Evolutionary conservation across 2,797 vertebrate genomes (phyloP).

Genomic region (Champsocephalus gunnari): DNA sequence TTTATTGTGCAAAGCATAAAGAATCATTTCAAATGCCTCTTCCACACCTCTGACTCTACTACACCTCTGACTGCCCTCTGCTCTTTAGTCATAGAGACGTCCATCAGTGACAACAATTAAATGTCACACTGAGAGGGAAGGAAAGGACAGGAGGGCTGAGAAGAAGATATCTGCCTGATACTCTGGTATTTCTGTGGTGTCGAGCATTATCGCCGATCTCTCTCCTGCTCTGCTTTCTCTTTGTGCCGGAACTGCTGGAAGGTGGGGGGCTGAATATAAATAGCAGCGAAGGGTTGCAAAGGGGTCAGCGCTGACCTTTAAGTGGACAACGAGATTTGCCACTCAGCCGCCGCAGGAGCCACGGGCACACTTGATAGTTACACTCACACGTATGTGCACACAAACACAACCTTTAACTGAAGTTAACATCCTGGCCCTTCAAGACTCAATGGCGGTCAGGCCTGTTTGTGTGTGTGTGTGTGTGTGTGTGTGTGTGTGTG

Average conservation of each 20-base stretch:
- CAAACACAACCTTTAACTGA: conserved; percentile 38
- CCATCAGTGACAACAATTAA: conserved; percentile 39
- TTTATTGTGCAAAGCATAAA: conserved; percentile 52
- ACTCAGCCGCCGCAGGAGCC: conserved; percentile 47
- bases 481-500: conserved; percentile 7
- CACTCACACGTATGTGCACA: conserved; percentile 1
- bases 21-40: conserved; percentile 57
- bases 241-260: conserved; percentile 57
- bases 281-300: conserved; percentile 63
- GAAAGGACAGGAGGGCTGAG: conserved; percentile 3
- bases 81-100: conserved; percentile 34
- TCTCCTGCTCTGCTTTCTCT: conserved; percentile 39
- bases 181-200: conserved; percentile 43
- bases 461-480: conserved; percentile 8
- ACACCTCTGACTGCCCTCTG: conserved; percentile 46
- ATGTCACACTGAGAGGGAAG: conserved; percentile 38
- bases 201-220: conserved; percentile 44
- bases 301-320: conserved; percentile 75
- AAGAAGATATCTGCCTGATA: conserved; percentile 39
- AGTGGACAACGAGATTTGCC: conserved; percentile 66
- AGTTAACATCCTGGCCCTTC: conserved; percentile 51
- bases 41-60: neutral
- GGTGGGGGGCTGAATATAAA: conserved; percentile 72
- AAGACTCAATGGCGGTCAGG: conserved; percentile 59
- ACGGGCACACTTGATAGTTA: conserved; percentile 47